Conservation (phyloP, 2,888 invertebrate species). For the Copidosoma aretas region DNA sequence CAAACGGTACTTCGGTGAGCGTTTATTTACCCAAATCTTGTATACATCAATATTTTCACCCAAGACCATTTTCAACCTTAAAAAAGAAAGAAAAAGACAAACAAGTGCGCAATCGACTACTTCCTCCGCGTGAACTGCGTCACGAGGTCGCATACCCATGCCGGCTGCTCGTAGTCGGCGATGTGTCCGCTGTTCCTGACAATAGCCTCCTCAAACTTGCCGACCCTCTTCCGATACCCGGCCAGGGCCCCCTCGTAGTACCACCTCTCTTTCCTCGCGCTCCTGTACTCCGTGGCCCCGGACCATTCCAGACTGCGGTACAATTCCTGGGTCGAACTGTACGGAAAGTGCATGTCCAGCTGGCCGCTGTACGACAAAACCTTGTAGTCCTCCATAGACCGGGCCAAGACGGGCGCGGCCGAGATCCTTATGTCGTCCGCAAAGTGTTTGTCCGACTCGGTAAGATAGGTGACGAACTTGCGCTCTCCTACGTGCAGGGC, state of each 20-base stretch:
- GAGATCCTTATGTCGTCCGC: slow-evolving; percentile 81
- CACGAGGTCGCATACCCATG: slow-evolving; percentile 62
- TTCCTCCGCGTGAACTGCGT: slow-evolving; percentile 36
- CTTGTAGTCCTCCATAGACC: slow-evolving; percentile 71
- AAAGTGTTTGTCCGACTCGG: slow-evolving; percentile 68
- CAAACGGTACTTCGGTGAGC: too few relatives aligned
- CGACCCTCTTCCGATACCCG: slow-evolving; percentile 60
- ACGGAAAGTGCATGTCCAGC: slow-evolving; percentile 87
- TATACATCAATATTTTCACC: too few relatives aligned
- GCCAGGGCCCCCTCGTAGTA: slow-evolving; percentile 57
- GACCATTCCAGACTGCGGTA: slow-evolving; percentile 64
- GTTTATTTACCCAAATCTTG: too few relatives aligned
- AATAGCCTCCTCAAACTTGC: slow-evolving; percentile 59
- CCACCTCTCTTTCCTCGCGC: slow-evolving; percentile 53
- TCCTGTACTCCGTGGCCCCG: slow-evolving; percentile 53
- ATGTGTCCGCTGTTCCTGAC: slow-evolving; percentile 64
- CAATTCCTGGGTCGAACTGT: slow-evolving; percentile 79
- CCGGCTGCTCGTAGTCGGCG: slow-evolving; percentile 64
- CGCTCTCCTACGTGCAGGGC: slow-evolving; percentile 86
- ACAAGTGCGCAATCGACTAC: too few relatives aligned
- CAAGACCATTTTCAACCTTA: too few relatives aligned
- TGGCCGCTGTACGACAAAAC: slow-evolving; percentile 91
- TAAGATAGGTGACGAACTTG: slow-evolving; percentile 70
- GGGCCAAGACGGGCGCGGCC: slow-evolving; percentile 74
- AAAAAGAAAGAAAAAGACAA: too few relatives aligned